Conservation (phyloP, 2,888 invertebrate genomes). For the Mythimna lalbum region DNA sequence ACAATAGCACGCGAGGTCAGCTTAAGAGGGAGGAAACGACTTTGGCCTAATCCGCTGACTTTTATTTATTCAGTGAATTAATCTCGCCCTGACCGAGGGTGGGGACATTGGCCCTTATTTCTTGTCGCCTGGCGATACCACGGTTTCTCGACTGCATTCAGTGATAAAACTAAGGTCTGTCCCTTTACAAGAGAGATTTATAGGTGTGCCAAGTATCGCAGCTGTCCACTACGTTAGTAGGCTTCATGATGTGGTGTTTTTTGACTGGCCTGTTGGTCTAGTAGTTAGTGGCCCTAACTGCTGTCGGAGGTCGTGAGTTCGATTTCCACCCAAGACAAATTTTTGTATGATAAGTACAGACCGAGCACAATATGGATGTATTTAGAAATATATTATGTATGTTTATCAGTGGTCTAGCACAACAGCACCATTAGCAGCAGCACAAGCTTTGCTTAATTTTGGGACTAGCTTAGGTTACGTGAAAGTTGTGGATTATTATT, state of each 20-base stretch:
- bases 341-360: too few relatives aligned
- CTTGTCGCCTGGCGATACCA: slow-evolving; percentile 81
- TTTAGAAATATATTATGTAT: too few relatives aligned
- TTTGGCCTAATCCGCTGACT: slow-evolving; percentile 90
- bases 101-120: slow-evolving; percentile 85
- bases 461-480: too few relatives aligned
- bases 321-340: too few relatives aligned
- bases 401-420: too few relatives aligned
- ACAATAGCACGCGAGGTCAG: slow-evolving; percentile 90
- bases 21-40: slow-evolving; percentile 90
- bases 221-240: slow-evolving; percentile 59
- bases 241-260: slow-evolving; percentile 46
- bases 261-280: too few relatives aligned
- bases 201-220: slow-evolving; percentile 69
- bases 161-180: slow-evolving; percentile 79
- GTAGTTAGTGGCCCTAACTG: too few relatives aligned
- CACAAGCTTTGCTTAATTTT: too few relatives aligned
- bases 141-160: slow-evolving; percentile 80
- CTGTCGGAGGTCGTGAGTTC: too few relatives aligned
- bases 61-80: slow-evolving; percentile 91
- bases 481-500: too few relatives aligned
- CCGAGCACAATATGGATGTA: too few relatives aligned
- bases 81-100: slow-evolving; percentile 83
- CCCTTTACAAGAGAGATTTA: slow-evolving; percentile 79
- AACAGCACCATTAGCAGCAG: too few relatives aligned